Percentiles rank a stretch among this genome's conserved stretches.
Conservation (phyloP, 2,797 vertebrate genomes). For the Pangasius djambal region DNA sequence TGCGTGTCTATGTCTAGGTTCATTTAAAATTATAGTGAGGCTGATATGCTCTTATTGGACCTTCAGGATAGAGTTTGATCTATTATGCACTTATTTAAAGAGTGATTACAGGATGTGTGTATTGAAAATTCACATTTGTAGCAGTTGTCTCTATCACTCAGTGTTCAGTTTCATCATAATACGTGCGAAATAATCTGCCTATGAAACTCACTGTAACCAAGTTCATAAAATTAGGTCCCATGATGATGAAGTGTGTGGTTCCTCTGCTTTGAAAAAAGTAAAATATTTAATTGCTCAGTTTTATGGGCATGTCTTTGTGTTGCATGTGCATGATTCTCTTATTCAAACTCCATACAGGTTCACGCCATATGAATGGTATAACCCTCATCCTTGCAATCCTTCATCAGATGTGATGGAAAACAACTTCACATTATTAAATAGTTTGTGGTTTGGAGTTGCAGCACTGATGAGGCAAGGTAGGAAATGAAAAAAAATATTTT, state of each 20-base stretch:
- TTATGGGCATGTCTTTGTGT: constrained; percentile 8
- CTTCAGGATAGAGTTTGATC: not conserved
- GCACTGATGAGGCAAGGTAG: constrained; percentile 98
- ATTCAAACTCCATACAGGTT: constrained; percentile 80
- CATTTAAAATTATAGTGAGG: not conserved
- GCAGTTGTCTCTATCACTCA: not conserved
- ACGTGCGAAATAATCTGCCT: constrained; percentile 13
- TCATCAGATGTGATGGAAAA: constrained; percentile 94
- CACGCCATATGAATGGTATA: constrained; percentile 98
- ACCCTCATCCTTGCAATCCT: constrained; percentile 95
- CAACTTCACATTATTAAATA: constrained; percentile 97
- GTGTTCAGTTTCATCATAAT: constrained; percentile 17
- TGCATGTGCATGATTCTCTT: constrained; percentile 12
- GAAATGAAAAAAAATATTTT: constrained; percentile 23
- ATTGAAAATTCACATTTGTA: constrained; percentile 25
- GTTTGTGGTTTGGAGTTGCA: constrained; percentile 98
- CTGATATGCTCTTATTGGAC: not conserved
- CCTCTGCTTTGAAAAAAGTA: not conserved
- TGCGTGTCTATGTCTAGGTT: not conserved
- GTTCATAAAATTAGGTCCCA: constrained; percentile 9
- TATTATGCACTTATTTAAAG: not conserved
- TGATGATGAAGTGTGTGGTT: constrained; percentile 13
- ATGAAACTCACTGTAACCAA: not conserved
- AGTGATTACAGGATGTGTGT: constrained; percentile 5
- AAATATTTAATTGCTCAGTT: not conserved